Evolutionary conservation across 2,888 invertebrate species (phyloP), one percentile per base, ranked within the genome.

Genomic region (Byasa hedistus): DNA sequence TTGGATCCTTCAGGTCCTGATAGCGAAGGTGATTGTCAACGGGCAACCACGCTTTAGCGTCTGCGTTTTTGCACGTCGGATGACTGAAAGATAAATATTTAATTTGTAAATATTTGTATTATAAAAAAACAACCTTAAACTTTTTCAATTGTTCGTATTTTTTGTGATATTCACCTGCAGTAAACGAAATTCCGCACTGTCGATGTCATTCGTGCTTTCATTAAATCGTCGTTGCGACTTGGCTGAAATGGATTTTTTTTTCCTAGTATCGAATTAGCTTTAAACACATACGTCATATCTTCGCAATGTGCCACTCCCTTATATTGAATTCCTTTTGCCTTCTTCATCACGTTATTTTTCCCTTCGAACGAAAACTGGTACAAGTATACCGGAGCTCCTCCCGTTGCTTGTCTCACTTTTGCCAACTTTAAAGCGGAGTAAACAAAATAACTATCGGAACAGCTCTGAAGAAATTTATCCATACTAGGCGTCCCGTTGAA

Each of bases 291-390:
- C 0, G 92, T 92, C 76, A 93, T 73, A 76, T 94, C 94, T 73
- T 94, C 94, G 1, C 92, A 87, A 69, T 94, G 94, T n/a, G 90
- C 93, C 5, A 92, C 93, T 12, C 94, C 94, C 0, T 82, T 79
- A 54, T 89, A 84, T 1, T 83, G 77, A 23, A 89, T 70, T 66
- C 83, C 82, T 10, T 71, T 73, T 0, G 75, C 76, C 51, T 89
- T 79, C 73, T 92, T 92, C 59, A 93, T 83, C 1, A 91, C 79
- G 39, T 92, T 93, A 66, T 86, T 74, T 10, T 87, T 83, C 0
- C 92, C 87, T 36, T 91, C 85, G 68, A 92, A 94, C 8, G 89
- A 81, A 73, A 93, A 94, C 70, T 92, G 84, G 76, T 93, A 93
- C 73, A 93, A 76, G 69, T 84, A 93, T 1, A 91, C 85, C 0